A percentile compares a stretch with the other conserved stretches of the same genome.
Conservation (phyloP, 2,113 vertebrate genomes). For the Nycticryphes semicollaris region DNA sequence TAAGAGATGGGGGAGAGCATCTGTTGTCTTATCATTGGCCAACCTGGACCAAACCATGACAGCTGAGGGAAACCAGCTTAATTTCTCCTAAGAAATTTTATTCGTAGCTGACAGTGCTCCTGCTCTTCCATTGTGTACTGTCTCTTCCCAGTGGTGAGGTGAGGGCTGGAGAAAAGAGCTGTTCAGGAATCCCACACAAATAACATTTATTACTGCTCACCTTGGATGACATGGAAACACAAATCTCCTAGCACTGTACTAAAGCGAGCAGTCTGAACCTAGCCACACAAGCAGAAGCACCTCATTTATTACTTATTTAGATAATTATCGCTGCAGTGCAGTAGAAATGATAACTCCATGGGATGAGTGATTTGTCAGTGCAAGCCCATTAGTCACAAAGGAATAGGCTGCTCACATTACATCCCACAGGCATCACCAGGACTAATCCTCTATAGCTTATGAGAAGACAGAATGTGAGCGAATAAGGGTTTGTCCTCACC, state of each 20-base stretch:
- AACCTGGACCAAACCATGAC: too few relatives aligned
- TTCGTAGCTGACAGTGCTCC: background rate
- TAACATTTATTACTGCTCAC: background rate
- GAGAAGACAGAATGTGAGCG: background rate
- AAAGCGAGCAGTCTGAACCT: background rate
- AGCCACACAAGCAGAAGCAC: background rate
- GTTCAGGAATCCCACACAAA: background rate
- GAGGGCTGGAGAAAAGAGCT: background rate
- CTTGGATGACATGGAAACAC: background rate
- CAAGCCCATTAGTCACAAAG: constrained; percentile 10
- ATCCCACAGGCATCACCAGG: background rate
- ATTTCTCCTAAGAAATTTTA: background rate
- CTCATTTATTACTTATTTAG: constrained; percentile 33
- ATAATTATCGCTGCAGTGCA: constrained; percentile 17
- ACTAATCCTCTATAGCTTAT: background rate
- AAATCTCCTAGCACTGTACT: background rate
- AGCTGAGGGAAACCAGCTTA: background rate
- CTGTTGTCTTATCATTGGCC: too few relatives aligned
- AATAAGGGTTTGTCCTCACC: background rate
- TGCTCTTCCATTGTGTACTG: background rate
- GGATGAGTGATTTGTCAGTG: constrained; percentile 47
- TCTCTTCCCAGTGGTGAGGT: background rate
- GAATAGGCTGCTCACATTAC: background rate
- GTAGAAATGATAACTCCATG: constrained; percentile 6
- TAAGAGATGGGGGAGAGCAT: too few relatives aligned